Conservation (phyloP, 2,797 vertebrate species). For the Amphiprion clarkii region DNA sequence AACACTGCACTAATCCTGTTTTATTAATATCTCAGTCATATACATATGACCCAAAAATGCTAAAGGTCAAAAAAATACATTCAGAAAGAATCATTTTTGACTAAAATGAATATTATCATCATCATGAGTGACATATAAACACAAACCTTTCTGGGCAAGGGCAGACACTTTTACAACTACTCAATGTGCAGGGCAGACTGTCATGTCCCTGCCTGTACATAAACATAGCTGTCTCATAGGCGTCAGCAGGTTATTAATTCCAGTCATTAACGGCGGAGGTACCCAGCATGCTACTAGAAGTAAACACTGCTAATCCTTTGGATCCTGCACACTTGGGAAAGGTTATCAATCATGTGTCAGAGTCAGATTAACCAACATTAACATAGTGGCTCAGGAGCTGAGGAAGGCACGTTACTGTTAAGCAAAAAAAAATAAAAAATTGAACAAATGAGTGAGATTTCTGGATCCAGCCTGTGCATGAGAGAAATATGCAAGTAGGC, state of each 20-base stretch:
- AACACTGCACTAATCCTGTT: conserved; percentile 65
- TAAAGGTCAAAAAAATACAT: conserved; percentile 58
- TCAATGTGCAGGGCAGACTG: conserved; percentile 63
- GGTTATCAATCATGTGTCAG: conserved; percentile 84
- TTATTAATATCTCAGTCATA: conserved; percentile 69
- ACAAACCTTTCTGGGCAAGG: conserved; percentile 73
- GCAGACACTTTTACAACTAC: conserved; percentile 73
- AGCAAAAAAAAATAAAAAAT: conserved; percentile 43
- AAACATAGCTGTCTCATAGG: conserved; percentile 81
- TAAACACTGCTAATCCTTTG: conserved; percentile 87
- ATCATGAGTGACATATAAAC: conserved; percentile 73
- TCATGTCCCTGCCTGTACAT: conserved; percentile 72
- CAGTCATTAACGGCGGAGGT: conserved; percentile 82
- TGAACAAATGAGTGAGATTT: conserved; percentile 12
- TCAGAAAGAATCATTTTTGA: conserved; percentile 58
- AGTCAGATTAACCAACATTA: conserved; percentile 82
- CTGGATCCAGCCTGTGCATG: conserved; percentile 1
- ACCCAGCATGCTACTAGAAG: conserved; percentile 82
- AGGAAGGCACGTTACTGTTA: conserved; percentile 53
- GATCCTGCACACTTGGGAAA: conserved; percentile 86
- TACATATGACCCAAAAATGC: conserved; percentile 64
- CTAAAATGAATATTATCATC: conserved; percentile 59
- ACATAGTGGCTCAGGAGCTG: conserved; percentile 56
- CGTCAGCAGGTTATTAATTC: conserved; percentile 84
- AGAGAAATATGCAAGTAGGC: neutral